These are phyloP conservation scores for Tipula lateralis DNA, from an alignment of 2,888 invertebrate genomes.

Conservation along the genomic window DNA sequence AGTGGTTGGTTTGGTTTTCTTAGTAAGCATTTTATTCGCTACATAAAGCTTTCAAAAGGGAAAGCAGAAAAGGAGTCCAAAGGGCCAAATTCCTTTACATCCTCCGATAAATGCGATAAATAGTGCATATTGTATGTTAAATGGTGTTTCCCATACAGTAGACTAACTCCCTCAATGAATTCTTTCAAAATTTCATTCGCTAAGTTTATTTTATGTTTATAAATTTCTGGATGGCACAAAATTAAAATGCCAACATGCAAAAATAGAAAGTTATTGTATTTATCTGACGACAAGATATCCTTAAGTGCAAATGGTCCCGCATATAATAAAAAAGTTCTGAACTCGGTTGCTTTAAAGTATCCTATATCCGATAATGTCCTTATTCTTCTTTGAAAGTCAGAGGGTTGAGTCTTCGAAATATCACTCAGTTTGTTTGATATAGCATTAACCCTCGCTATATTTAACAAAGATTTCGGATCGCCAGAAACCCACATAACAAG, in stretches of 20 bases:
- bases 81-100: slow-evolving; percentile 34
- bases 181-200: slow-evolving; percentile 36
- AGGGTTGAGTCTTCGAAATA: slow-evolving; percentile 33
- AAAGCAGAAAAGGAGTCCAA: slow-evolving; percentile 37
- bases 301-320: slow-evolving; percentile 37
- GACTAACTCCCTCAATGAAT: slow-evolving; percentile 35
- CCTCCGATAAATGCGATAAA: too few relatives aligned
- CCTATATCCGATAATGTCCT: too few relatives aligned
- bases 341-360: too few relatives aligned
- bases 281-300: slow-evolving; percentile 32
- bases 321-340: too few relatives aligned
- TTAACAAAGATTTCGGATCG: background rate
- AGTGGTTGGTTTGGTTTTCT: too few relatives aligned
- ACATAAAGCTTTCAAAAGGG: slow-evolving; percentile 36
- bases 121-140: too few relatives aligned
- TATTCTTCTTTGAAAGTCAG: too few relatives aligned
- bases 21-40: too few relatives aligned
- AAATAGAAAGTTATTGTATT: slow-evolving; percentile 36
- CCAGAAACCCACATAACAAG: background rate
- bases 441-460: background rate
- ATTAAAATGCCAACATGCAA: slow-evolving; percentile 36
- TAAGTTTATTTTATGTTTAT: slow-evolving; percentile 33
- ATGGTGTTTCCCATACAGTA: too few relatives aligned
- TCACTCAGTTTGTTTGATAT: background rate
- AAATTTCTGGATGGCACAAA: slow-evolving; percentile 33